Evolutionary conservation across 1,140 invertebrate species (phyloP).

Genomic region (Drosophila repleta): DNA sequence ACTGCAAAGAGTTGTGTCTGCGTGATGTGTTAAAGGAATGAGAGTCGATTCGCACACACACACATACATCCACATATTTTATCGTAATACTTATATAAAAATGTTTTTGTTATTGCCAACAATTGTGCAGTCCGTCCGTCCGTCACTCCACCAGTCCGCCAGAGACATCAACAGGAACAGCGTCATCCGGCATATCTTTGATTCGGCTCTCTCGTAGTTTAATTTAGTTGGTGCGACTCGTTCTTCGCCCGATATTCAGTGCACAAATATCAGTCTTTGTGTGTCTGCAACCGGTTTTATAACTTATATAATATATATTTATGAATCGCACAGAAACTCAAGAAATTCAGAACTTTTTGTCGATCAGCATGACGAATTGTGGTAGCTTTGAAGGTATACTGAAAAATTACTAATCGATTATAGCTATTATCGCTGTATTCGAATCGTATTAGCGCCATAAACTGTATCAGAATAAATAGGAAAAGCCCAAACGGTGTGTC

Average conservation of each 20-base stretch:
- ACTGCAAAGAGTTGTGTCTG: constrained; percentile 25
- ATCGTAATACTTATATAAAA: constrained; percentile 24
- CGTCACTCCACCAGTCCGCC: background rate
- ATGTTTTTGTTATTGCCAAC: constrained; percentile 45
- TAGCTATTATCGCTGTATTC: background rate
- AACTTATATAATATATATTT: constrained; percentile 14
- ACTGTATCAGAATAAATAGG: background rate
- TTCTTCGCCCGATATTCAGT: background rate
- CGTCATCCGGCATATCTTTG: background rate
- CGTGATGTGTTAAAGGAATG: constrained; percentile 13
- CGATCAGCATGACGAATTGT: constrained; percentile 10
- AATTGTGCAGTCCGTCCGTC: constrained; percentile 21
- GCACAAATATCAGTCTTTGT: background rate
- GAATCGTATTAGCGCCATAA: constrained; percentile 7
- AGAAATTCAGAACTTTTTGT: constrained; percentile 2
- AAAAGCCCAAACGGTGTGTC: too few species aligned
- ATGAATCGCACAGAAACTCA: constrained; percentile 1
- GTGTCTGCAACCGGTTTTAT: background rate
- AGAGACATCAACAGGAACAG: constrained; percentile 2
- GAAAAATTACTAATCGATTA: background rate
- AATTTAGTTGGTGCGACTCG: background rate
- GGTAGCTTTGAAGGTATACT: too few species aligned
- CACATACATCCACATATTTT: background rate
- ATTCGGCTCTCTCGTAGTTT: constrained; percentile 13
- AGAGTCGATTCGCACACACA: constrained; percentile 7